phyloP scores from a whole-genome alignment of 2,888 invertebrate genomes.

The Cantharis flavilabris region DNA sequence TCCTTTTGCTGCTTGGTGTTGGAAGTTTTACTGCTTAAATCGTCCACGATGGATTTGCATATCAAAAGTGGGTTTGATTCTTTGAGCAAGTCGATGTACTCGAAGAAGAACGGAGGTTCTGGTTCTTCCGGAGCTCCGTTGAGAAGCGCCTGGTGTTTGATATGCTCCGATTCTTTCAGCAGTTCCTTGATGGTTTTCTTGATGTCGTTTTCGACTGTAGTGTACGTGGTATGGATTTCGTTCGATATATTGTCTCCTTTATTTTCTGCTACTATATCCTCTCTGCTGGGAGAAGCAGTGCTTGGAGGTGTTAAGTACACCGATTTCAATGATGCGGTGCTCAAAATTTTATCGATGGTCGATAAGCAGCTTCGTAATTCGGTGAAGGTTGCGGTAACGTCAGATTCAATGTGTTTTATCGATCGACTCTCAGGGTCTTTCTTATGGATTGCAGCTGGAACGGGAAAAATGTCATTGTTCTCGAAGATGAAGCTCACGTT shows the following conservation, averaged over 20 bases:
- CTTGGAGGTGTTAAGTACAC: not conserved
- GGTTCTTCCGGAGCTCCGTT: conserved; percentile 12
- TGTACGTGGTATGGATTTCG: conserved; percentile 4
- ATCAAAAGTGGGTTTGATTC: not conserved
- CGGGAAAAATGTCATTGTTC: not conserved
- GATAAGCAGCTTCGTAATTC: not conserved
- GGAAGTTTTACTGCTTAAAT: not conserved
- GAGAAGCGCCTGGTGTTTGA: conserved; percentile 16
- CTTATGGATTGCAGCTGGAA: not conserved
- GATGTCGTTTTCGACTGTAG: conserved; percentile 17
- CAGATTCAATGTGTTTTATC: not conserved
- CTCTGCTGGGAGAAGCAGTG: not conserved
- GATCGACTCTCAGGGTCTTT: not conserved
- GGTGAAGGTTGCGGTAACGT: not conserved
- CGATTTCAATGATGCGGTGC: not conserved
- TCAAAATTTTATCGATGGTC: not conserved
- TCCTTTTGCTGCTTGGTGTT: not conserved
- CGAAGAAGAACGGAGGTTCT: conserved; percentile 12
- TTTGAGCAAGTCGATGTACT: conserved; percentile 1
- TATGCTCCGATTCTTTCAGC: conserved; percentile 13
- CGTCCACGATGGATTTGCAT: not conserved
- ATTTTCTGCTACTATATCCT: not conserved
- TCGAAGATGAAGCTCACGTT: not conserved
- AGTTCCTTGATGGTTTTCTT: conserved; percentile 10
- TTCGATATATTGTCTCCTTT: not conserved